phyloP scores from a whole-genome alignment of 2,888 invertebrate species.

The Thera obeliscata region DNA sequence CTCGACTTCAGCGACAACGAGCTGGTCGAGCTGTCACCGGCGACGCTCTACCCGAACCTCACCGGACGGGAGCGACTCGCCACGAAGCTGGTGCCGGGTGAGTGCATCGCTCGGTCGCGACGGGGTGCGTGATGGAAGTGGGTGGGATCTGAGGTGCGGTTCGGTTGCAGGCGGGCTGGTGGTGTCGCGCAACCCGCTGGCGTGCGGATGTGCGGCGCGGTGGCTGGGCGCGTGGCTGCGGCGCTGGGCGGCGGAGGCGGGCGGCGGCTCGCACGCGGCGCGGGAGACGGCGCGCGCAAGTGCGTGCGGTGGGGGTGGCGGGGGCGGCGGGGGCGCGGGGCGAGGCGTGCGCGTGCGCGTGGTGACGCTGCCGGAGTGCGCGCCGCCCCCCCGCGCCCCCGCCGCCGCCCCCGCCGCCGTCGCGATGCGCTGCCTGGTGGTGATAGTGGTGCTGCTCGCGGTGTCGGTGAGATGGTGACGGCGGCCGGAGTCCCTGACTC shows the following conservation, averaged over 20 bases:
- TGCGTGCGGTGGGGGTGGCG: slow-evolving; percentile 1
- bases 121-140: no score
- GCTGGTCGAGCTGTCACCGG: slow-evolving; percentile 88
- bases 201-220: slow-evolving; percentile 92
- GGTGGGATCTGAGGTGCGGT: neutral
- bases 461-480: slow-evolving; percentile 34
- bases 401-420: slow-evolving; percentile 15
- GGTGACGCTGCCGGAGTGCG: slow-evolving; percentile 59
- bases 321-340: slow-evolving; percentile 87
- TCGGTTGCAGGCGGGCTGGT: slow-evolving; percentile 88
- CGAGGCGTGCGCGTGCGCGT: slow-evolving; percentile 87
- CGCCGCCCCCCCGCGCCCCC: slow-evolving; percentile 37
- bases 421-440: slow-evolving; percentile 42
- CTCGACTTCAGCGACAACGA: slow-evolving; percentile 91
- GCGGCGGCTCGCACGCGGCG: slow-evolving; percentile 75
- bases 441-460: slow-evolving; percentile 32
- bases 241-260: slow-evolving; percentile 93
- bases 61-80: slow-evolving; percentile 93
- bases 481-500: no score
- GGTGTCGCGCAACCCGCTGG: slow-evolving; percentile 90
- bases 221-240: slow-evolving; percentile 95
- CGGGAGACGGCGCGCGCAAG: slow-evolving; percentile 85
- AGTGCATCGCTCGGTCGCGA: slow-evolving; percentile 35
- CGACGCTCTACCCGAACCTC: slow-evolving; percentile 91
- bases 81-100: slow-evolving; percentile 91